These are phyloP conservation scores for Sussaba pulchella DNA, from an alignment of 2,888 invertebrate genomes.

Conservation along the genomic window DNA sequence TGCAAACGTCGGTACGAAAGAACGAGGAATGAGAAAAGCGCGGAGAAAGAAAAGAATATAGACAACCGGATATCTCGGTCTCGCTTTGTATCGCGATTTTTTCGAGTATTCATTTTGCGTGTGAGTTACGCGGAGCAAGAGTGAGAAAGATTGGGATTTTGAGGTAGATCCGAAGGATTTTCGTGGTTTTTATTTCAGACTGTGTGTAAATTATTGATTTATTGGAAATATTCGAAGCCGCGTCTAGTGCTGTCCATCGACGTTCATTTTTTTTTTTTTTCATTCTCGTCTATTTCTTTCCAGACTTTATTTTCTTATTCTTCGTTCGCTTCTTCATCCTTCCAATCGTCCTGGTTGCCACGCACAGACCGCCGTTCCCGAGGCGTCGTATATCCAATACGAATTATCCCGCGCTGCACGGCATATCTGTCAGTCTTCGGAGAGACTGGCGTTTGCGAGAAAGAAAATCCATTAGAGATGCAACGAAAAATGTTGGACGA, in stretches of 20 bases:
- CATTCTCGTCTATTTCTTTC: background rate
- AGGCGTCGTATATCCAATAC: background rate
- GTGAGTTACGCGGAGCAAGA: background rate
- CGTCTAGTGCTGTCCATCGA: slow-evolving; percentile 14
- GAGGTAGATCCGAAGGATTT: slow-evolving; percentile 29
- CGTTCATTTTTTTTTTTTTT: slow-evolving; percentile 5
- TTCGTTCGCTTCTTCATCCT: background rate
- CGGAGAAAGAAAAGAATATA: too few species aligned
- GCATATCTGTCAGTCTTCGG: slow-evolving; percentile 6
- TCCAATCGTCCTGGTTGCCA: slow-evolving; percentile 2
- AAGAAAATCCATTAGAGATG: slow-evolving; percentile 39
- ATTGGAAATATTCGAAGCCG: slow-evolving; percentile 20
- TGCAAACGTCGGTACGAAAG: slow-evolving; percentile 29
- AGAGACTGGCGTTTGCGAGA: background rate
- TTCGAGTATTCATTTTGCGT: slow-evolving; percentile 63
- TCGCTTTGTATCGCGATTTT: slow-evolving; percentile 59
- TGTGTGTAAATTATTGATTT: slow-evolving; percentile 12
- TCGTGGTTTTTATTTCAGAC: background rate
- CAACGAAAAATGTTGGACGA: slow-evolving; percentile 14
- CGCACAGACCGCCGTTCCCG: background rate
- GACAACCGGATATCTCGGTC: slow-evolving; percentile 47
- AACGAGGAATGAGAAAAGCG: slow-evolving; percentile 49
- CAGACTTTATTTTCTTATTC: background rate
- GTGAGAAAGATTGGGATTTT: background rate
- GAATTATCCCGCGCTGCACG: background rate